These are phyloP conservation scores for Bos indicus DNA, from an alignment of 2,113 vertebrate species.

Conservation along the genomic window DNA sequence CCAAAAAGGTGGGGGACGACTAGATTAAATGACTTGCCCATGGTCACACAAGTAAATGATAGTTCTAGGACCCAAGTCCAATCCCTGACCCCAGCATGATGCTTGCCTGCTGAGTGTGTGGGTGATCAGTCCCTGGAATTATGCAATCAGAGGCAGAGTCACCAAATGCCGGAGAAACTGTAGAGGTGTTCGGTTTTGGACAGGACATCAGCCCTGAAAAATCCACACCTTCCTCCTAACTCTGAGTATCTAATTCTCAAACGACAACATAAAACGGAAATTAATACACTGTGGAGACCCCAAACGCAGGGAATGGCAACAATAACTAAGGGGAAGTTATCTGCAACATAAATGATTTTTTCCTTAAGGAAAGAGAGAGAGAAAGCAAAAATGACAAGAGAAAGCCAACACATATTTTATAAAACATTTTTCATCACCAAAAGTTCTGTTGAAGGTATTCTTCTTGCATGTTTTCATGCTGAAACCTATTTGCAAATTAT, in stretches of 20 bases:
- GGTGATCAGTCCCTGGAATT: neutral
- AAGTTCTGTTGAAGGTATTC: conserved; percentile 70
- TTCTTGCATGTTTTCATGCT: conserved; percentile 70
- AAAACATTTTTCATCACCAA: conserved; percentile 48
- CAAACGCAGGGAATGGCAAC: neutral
- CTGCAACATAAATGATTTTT: neutral
- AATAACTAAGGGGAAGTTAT: neutral
- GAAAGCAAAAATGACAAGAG: neutral
- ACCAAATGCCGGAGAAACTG: neutral
- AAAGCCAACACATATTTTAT: conserved; percentile 47
- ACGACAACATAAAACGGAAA: neutral
- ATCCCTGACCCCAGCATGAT: neutral
- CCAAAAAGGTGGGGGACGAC: neutral
- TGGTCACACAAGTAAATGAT: neutral
- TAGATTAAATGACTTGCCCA: neutral
- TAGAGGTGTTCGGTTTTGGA: neutral
- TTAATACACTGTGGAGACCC: neutral
- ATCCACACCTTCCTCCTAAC: neutral
- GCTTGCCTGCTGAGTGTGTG: neutral
- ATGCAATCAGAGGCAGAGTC: neutral
- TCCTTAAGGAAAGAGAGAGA: neutral
- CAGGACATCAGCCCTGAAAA: neutral
- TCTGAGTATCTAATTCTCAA: neutral
- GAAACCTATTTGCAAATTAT: conserved; percentile 74
- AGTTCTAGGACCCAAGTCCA: neutral